Evolutionary conservation across 2,113 vertebrate genomes (phyloP), one percentile per base, ranked within the genome.

Genomic region (Smithornis capensis): DNA sequence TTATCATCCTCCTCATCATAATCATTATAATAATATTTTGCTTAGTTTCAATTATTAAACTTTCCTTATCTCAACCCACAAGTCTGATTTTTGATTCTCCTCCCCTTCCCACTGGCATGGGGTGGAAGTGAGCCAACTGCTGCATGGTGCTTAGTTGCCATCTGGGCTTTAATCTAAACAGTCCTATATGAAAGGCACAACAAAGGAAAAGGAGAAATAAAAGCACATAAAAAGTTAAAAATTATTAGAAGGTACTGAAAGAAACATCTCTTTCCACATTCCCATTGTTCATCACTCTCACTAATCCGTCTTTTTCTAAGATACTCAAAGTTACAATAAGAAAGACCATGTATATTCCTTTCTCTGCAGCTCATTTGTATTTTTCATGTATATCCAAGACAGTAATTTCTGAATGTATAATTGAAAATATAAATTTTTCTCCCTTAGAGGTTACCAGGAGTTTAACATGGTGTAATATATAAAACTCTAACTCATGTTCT

Each of bases 401-500:
- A 90, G 64, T 67, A 0, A 44, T 84, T 95, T 92, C 75, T 91
- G 62, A 94, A 67, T 35, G 47, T 68, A 81, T 35, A 64, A 64
- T 25, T 89, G 50, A 83, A 95, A 92, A 80, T 71, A 57, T 6
- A 63, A 23, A 42, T 87, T 91, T 79, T 94, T 91, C 55, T 88
- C 19, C 82, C 60, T 70, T 80, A 70, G 64, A 81, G 88, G 92
- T 96, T 96, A 96, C 52, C 23, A 35, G 31, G 44, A 96, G 95
- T 96, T 97, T 93, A 95, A 70, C 52, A 53, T 44, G 33, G 38
- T 78, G 19, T 70, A 56, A 91, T 88, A 75, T 12, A 70, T 73
- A 93, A 93, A 93, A 88, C 71, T 83, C 49, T 90, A 92, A 74
- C 28, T 70, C 88, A 81, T 92, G 64, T 95, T 95, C 78, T 89